These are phyloP conservation scores for Chelonus insularis DNA, from an alignment of 1,140 invertebrate species.

Conservation along the genomic window DNA sequence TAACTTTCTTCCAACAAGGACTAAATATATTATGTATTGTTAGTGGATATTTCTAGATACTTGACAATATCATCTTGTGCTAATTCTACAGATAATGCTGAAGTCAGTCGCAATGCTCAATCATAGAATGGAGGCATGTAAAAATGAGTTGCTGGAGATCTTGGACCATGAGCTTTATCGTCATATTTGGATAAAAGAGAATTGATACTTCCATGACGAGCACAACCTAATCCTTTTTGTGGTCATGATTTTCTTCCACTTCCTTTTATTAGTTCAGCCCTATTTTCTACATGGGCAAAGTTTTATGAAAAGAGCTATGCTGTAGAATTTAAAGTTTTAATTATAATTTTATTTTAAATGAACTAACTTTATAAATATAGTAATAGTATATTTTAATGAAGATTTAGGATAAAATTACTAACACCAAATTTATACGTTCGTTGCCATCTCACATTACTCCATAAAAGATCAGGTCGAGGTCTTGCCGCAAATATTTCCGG, in stretches of 20 bases:
- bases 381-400: not conserved
- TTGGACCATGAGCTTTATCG: constrained; percentile 84
- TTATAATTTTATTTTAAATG: no score
- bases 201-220: constrained; percentile 88
- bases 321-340: no score
- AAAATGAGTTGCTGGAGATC: constrained; percentile 85
- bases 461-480: constrained; percentile 88
- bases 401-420: constrained; percentile 51
- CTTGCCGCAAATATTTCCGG: constrained; percentile 81
- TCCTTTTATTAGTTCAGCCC: constrained; percentile 84
- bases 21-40: constrained; percentile 77
- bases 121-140: constrained; percentile 85
- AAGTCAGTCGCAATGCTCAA: constrained; percentile 78
- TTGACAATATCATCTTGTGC: constrained; percentile 94
- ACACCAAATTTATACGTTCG: constrained; percentile 78
- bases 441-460: constrained; percentile 90
- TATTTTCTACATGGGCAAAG: constrained; percentile 47
- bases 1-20: constrained; percentile 80
- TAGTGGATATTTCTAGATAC: constrained; percentile 82
- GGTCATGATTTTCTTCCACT: constrained; percentile 92
- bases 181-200: constrained; percentile 84
- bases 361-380: constrained; percentile 15
- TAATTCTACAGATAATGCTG: constrained; percentile 85
- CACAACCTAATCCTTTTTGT: constrained; percentile 88
- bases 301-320: constrained; percentile 12